phyloP scores from a whole-genome alignment of 2,113 vertebrate species.

The Eonycteris spelaea region DNA sequence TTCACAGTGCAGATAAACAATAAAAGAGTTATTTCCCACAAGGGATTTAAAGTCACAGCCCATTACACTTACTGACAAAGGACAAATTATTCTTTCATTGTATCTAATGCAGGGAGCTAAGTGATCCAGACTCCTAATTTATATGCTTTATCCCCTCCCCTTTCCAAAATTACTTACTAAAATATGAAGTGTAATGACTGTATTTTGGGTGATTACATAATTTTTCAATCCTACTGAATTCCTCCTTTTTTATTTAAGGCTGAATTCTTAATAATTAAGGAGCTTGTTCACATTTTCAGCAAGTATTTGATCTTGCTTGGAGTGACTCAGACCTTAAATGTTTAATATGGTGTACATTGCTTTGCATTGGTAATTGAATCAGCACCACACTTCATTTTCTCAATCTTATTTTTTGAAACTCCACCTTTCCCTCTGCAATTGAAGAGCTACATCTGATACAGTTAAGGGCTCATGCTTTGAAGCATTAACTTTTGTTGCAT shows the following conservation, averaged over 20 bases:
- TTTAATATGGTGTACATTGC: slow-evolving; percentile 40
- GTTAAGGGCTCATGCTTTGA: neutral
- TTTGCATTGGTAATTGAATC: slow-evolving; percentile 37
- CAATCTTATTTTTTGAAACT: slow-evolving; percentile 14
- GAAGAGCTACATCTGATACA: slow-evolving; percentile 20
- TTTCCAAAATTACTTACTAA: neutral
- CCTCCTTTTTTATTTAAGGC: slow-evolving; percentile 15
- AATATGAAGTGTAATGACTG: neutral
- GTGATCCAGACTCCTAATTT: slow-evolving; percentile 44
- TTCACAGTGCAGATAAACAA: slow-evolving; percentile 51
- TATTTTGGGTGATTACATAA: neutral
- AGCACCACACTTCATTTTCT: neutral
- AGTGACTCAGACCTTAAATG: slow-evolving; percentile 8
- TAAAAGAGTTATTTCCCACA: slow-evolving; percentile 55
- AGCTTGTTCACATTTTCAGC: neutral
- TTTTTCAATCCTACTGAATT: slow-evolving; percentile 14
- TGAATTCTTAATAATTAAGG: slow-evolving; percentile 15
- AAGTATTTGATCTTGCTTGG: neutral
- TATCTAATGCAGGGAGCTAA: slow-evolving; percentile 8
- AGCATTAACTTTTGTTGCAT: neutral
- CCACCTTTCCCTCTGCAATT: neutral
- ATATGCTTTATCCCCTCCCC: neutral
- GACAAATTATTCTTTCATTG: slow-evolving; percentile 45
- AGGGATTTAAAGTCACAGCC: slow-evolving; percentile 67
- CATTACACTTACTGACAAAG: slow-evolving; percentile 62